Conservation (phyloP, 2,888 invertebrate genomes). For the Cheilosia scutellata region DNA sequence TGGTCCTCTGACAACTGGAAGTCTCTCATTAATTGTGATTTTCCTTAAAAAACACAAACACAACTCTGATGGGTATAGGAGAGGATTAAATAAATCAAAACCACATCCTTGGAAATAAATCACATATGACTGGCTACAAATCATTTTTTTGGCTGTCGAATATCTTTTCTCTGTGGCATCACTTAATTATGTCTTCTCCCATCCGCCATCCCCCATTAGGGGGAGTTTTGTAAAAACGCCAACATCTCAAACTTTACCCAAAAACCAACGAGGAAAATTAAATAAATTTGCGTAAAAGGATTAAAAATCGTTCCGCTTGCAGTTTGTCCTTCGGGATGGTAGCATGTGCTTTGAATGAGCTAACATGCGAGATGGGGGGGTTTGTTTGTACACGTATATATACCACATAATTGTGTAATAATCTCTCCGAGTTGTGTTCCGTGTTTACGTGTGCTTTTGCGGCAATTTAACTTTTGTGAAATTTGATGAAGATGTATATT, state of each 20-base stretch:
- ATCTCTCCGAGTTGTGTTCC: constrained; percentile 39
- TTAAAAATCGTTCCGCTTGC: constrained; percentile 60
- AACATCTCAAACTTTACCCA: background rate
- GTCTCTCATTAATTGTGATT: constrained; percentile 54
- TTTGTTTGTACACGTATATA: constrained; percentile 35
- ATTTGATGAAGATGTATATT: constrained; percentile 68
- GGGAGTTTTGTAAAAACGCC: background rate
- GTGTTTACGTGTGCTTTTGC: constrained; percentile 17
- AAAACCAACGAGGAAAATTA: constrained; percentile 37
- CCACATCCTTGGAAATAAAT: constrained; percentile 36
- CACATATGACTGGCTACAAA: constrained; percentile 37
- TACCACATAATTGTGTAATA: constrained; percentile 74
- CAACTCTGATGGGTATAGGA: background rate
- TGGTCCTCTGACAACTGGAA: constrained; percentile 44
- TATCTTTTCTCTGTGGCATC: background rate
- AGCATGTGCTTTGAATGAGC: constrained; percentile 66
- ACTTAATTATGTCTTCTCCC: constrained; percentile 31
- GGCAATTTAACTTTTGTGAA: constrained; percentile 56
- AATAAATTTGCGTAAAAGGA: constrained; percentile 73
- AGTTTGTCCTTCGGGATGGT: constrained; percentile 63
- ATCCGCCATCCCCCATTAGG: too few relatives aligned
- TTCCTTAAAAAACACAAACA: constrained; percentile 24
- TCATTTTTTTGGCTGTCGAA: constrained; percentile 25
- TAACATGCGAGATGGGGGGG: constrained; percentile 14
- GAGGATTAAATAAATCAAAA: constrained; percentile 45